Conservation (phyloP, 2,888 invertebrate species). For the Steromphala cineraria region DNA sequence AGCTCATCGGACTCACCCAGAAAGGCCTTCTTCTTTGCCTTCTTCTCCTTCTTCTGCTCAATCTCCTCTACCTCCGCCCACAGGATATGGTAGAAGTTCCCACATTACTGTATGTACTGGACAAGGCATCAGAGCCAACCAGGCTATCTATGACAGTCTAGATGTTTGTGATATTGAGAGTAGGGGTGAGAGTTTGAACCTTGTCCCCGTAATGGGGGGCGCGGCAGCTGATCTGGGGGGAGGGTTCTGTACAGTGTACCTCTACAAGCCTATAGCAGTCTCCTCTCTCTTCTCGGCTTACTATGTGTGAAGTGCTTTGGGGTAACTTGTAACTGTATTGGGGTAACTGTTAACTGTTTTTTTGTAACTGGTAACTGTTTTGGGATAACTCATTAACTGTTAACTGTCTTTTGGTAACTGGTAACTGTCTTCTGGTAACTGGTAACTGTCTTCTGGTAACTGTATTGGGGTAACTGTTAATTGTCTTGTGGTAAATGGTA, state of each 20-base stretch:
- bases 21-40: background rate
- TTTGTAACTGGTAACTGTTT: no score
- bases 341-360: no score
- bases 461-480: no score
- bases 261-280: conserved; percentile 30
- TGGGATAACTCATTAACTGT: no score
- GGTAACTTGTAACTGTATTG: no score
- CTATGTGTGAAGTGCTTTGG: conserved; percentile 10
- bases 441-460: no score
- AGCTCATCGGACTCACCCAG: background rate
- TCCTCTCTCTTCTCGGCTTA: conserved; percentile 33
- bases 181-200: background rate
- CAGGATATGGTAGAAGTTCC: conserved; percentile 46
- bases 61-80: background rate
- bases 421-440: no score
- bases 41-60: background rate
- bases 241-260: conserved; percentile 41
- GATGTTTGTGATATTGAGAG: conserved; percentile 36
- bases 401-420: no score
- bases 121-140: conserved; percentile 36
- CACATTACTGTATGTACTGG: conserved; percentile 59
- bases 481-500: no score
- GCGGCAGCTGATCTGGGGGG: conserved; percentile 36
- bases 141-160: conserved; percentile 45
- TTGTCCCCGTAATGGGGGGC: conserved; percentile 31